Conservation (phyloP, 2,888 invertebrate species). For the Dinocampus coccinellae region DNA sequence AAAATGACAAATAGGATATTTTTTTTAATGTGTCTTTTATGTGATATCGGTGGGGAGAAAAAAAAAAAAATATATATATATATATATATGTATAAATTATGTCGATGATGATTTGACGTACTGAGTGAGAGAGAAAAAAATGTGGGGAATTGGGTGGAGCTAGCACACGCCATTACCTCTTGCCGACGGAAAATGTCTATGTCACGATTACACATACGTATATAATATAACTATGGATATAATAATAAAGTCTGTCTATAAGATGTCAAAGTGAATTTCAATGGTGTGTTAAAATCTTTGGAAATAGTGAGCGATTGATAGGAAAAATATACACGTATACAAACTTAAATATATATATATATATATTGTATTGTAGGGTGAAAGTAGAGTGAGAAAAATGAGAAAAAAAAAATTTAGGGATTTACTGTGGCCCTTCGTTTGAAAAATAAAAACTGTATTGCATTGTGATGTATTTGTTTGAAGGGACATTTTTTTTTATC, state of each 20-base stretch:
- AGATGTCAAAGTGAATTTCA: constrained; percentile 39
- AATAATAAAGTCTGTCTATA: not conserved
- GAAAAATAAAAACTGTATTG: constrained; percentile 57
- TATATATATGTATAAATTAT: no score
- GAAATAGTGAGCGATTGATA: constrained; percentile 40
- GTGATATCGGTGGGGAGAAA: constrained; percentile 17
- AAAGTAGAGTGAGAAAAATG: not conserved
- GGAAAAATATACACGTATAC: constrained; percentile 21
- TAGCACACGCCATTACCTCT: constrained; percentile 64
- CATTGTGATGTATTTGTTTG: not conserved
- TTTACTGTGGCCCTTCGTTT: constrained; percentile 44
- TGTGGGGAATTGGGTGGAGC: constrained; percentile 51
- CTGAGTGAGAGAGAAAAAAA: no score
- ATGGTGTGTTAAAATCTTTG: constrained; percentile 21
- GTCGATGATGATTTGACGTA: constrained; percentile 55
- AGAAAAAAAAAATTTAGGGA: constrained; percentile 33
- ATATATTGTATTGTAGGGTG: not conserved
- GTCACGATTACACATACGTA: constrained; percentile 1
- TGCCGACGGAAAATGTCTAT: constrained; percentile 43
- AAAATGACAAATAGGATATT: constrained; percentile 21
- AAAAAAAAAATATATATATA: no score
- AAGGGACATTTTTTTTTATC: constrained; percentile 23
- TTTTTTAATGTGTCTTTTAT: constrained; percentile 36
- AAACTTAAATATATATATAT: not conserved
- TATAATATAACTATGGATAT: not conserved